Conservation (phyloP, 1,140 invertebrate species). For the Harpegnathos saltator region DNA sequence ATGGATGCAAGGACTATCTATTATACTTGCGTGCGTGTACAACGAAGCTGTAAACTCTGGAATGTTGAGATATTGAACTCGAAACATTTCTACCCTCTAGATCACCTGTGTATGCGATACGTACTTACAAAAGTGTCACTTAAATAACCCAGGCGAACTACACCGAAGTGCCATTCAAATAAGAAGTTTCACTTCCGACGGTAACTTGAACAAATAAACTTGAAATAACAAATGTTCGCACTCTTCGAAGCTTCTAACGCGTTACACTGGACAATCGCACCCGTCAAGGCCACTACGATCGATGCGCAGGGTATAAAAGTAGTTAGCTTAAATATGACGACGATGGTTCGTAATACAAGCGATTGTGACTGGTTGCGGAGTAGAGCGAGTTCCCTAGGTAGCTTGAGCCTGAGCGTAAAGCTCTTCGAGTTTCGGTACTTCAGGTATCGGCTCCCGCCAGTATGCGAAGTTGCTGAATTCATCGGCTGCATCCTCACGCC, state of each 20-base stretch:
- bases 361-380: slow-evolving; percentile 32
- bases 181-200: slow-evolving; percentile 1
- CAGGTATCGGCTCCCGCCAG: slow-evolving; percentile 95
- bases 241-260: not conserved
- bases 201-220: not conserved
- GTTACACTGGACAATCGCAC: slow-evolving; percentile 55
- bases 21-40: not conserved
- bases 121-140: no score
- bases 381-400: slow-evolving; percentile 68
- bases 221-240: not conserved
- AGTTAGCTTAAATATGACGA: slow-evolving; percentile 69
- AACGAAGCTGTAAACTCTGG: no score
- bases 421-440: slow-evolving; percentile 78
- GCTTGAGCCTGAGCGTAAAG: slow-evolving; percentile 70
- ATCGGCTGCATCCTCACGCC: slow-evolving; percentile 89
- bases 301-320: slow-evolving; percentile 74
- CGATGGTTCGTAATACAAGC: slow-evolving; percentile 59
- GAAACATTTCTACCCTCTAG: slow-evolving; percentile 1
- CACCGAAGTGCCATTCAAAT: slow-evolving; percentile 2
- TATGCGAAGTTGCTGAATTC: slow-evolving; percentile 96
- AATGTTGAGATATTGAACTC: slow-evolving; percentile 29
- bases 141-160: no score
- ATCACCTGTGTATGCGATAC: not conserved
- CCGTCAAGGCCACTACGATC: slow-evolving; percentile 67
- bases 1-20: not conserved